Percentiles rank a stretch among this genome's conserved stretches.
These are phyloP conservation scores for Trisateles emortualis DNA, from an alignment of 2,888 invertebrate species.

Conservation along the genomic window DNA sequence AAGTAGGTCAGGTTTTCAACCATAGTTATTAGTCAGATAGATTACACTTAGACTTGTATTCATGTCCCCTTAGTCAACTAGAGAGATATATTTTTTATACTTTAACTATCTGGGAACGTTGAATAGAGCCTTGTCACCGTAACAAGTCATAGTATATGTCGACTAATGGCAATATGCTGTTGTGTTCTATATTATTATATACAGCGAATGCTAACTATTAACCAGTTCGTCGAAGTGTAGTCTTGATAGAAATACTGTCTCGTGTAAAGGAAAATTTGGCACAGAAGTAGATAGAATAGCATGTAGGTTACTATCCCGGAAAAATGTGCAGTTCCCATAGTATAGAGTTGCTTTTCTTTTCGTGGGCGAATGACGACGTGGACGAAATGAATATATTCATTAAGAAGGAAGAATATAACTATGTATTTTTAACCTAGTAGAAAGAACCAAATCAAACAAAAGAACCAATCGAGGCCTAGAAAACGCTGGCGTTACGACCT, in stretches of 20 bases:
- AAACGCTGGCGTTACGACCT: no score
- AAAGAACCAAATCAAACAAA: no score
- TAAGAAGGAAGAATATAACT: no score
- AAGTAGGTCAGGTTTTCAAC: slow-evolving; percentile 21
- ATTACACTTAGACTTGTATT: background rate
- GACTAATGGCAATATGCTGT: slow-evolving; percentile 12
- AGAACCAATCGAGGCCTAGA: no score
- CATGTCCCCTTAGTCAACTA: slow-evolving; percentile 2
- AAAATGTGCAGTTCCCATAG: no score
- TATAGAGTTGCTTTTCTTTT: no score
- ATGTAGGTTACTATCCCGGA: no score
- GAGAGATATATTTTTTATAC: slow-evolving; percentile 10
- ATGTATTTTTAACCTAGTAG: no score
- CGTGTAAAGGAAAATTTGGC: background rate
- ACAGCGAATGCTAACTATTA: background rate
- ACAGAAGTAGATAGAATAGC: no score
- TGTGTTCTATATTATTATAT: slow-evolving; percentile 4
- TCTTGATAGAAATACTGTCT: background rate
- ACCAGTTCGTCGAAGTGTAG: background rate
- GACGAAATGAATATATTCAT: no score
- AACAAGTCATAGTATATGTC: slow-evolving; percentile 4
- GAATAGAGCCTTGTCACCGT: slow-evolving; percentile 6
- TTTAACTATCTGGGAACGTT: background rate
- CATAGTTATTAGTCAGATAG: slow-evolving; percentile 29
- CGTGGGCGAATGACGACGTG: no score